Base-by-base conservation (phyloP, 2,113 vertebrate species). In the Cephalopholis sonnerati region DNA sequence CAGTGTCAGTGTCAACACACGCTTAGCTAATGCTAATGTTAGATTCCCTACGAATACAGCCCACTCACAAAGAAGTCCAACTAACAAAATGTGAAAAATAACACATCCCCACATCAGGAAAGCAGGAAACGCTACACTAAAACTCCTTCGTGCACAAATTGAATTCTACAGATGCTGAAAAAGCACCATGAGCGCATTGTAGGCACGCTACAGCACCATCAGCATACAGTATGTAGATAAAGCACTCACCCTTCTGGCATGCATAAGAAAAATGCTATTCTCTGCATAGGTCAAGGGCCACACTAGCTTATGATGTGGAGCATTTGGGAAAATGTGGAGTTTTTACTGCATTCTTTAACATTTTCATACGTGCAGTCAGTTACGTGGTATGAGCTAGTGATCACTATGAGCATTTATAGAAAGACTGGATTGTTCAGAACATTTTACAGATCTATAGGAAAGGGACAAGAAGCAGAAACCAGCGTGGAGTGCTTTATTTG, bases 381-480 rank as follows among this genome's bases (percentile, higher is more conserved):
- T 68, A 57, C 77, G 41, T 88, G 68, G 62, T 74, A 59, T 17
- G 46, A 57, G 59, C 39, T 51, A 36, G 76, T 41, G 76, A 67
- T 68, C 67, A 12, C 10, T 25, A 22, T 3, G 2, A 61, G 85
- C 53, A 82, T 85, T 75, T 61, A 87, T 85, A 55, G 50, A 55
- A 62, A 36, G 51, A 59, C 78, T 76, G 39, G 22, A 70, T 46
- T 16, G 24, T 50, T 55, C n/a, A 29, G 20, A 66, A 62, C 55
- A 25, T 55, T 75, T 36, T 54, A 39, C 20, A 55, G 44, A 62
- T 25, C 25, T 53, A 29, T 55, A 8, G 54, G 20, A n/a, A 39
- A 75, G 13, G 24, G 41, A 41, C 16, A 12, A 4, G 22, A 15
- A 24, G 46, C 41, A 74, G 17, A 51, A 68, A 24, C 8, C 20